Evolutionary conservation across 2,113 vertebrate species (phyloP), one percentile per base, ranked within the genome.

Genomic region (Hepsetus odoe): DNA sequence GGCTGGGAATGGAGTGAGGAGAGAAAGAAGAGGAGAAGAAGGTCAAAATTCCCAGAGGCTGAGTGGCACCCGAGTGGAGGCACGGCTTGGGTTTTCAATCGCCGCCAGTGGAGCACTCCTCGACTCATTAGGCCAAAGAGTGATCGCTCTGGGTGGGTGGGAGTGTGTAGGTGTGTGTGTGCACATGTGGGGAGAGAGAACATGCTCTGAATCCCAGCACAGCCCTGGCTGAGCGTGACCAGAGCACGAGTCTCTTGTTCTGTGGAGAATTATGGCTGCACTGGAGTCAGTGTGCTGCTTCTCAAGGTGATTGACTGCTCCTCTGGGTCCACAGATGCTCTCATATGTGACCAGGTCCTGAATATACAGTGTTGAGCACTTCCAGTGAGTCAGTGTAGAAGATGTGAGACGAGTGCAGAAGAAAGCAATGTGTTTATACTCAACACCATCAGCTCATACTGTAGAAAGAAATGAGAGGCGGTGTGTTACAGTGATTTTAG

Each of bases 41-140:
- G 68, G 51, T 74, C 72, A 59, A 77, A 20, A 32, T 20, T 72
- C 30, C 28, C 24, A 69, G 67, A 58, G 26, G 38, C 49, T 20
- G 61, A 59, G 61, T 73, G 58, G 46, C 69, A 66, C 30, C 61
- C 5, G 71, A 64, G 66, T 46, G 65, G 72, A 79, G 65, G 76
- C 74, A 73, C 40, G 69, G 65, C 18, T 44, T 35, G 53, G 56
- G 51, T 38, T 74, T 77, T 73, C 71, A 59, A 69, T 65, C 22
- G 46, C 65, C 38, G 12, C 56, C 80, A 67, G 61, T 62, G 58
- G 51, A 82, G 61, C 75, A 73, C 80, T 51, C 26, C 62, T 76
- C 56, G 55, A 82, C 71, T 82, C 81, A 79, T 82, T 82, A 82
- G 81, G 35, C 72, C 59, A 58, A 77, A 79, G 71, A 79, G 26